Evolutionary conservation across 53 echinoderm and acorn worm species (phyloP).

Genomic region (Temnopleurus reevesii): DNA sequence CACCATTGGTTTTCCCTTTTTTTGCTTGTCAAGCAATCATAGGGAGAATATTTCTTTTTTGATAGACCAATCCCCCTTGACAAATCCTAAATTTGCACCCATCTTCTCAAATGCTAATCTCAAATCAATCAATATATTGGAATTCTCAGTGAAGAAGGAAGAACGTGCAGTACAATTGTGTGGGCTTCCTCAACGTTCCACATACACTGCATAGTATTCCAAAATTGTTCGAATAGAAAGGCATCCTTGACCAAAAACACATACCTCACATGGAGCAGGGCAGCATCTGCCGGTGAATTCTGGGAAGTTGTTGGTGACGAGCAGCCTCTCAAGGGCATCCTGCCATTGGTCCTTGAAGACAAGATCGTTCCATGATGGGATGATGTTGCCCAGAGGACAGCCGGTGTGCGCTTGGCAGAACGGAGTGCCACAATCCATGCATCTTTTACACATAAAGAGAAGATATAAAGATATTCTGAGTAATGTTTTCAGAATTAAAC

Average conservation of each 20-base stretch:
- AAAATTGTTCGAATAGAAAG: conserved; percentile 94
- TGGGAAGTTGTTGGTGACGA: conserved; percentile 97
- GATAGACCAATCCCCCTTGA: too few species aligned
- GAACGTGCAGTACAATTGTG: too few species aligned
- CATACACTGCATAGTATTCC: too few species aligned
- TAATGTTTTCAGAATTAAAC: too few species aligned
- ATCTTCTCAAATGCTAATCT: too few species aligned
- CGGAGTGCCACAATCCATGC: conserved; percentile 99
- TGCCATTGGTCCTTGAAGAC: conserved; percentile 94
- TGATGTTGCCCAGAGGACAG: conserved; percentile 99
- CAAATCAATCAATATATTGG: too few species aligned
- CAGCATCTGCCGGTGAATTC: conserved; percentile 99
- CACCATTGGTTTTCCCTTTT: too few species aligned
- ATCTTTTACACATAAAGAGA: conserved; percentile 45
- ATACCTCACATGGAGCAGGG: conserved; percentile 99
- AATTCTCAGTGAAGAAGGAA: too few species aligned
- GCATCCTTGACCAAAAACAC: conserved; percentile 93
- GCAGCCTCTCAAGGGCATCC: conserved; percentile 94
- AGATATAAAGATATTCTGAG: neutral
- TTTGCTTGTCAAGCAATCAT: too few species aligned
- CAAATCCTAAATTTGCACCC: too few species aligned
- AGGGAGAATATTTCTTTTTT: too few species aligned
- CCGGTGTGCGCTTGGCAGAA: conserved; percentile 98
- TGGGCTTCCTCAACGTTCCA: too few species aligned
- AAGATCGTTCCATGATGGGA: conserved; percentile 98